These are phyloP conservation scores for Cistogaster globosa DNA, from an alignment of 2,888 invertebrate species.

Conservation along the genomic window DNA sequence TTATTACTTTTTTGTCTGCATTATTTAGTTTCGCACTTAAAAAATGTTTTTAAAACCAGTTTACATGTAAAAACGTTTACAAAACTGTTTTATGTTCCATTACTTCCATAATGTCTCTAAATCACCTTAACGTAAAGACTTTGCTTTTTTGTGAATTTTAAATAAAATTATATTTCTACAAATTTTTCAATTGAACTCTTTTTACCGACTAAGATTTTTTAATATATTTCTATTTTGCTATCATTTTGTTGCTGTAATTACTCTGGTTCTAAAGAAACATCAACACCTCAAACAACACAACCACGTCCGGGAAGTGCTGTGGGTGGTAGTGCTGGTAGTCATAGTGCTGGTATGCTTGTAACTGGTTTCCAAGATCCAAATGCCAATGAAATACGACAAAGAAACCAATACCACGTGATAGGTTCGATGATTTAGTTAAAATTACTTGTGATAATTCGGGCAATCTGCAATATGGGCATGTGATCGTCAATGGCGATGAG, in stretches of 20 bases:
- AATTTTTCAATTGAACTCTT: too few species aligned
- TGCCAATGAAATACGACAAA: constrained; percentile 77
- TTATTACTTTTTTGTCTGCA: too few species aligned
- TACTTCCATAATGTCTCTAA: too few species aligned
- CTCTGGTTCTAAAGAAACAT: constrained; percentile 82
- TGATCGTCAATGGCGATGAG: constrained; percentile 83
- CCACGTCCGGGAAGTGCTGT: constrained; percentile 72
- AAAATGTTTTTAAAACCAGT: too few species aligned
- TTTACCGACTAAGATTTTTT: neutral
- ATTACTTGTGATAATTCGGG: constrained; percentile 75
- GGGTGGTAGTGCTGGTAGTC: constrained; percentile 75
- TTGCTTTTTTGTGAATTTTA: too few species aligned
- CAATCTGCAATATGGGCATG: constrained; percentile 78
- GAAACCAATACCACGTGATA: constrained; percentile 80
- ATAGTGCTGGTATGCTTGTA: constrained; percentile 75
- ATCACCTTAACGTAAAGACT: too few species aligned
- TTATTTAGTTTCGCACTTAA: too few species aligned
- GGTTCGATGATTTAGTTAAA: constrained; percentile 78
- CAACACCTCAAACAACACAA: constrained; percentile 78
- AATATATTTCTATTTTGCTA: neutral
- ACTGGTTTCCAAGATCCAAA: constrained; percentile 73
- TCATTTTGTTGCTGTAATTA: constrained; percentile 79
- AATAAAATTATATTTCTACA: too few species aligned
- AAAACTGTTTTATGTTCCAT: too few species aligned
- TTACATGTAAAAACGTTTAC: too few species aligned